Base-by-base conservation (phyloP, 2,113 vertebrate species). In the Rhizomys pruinosus region DNA sequence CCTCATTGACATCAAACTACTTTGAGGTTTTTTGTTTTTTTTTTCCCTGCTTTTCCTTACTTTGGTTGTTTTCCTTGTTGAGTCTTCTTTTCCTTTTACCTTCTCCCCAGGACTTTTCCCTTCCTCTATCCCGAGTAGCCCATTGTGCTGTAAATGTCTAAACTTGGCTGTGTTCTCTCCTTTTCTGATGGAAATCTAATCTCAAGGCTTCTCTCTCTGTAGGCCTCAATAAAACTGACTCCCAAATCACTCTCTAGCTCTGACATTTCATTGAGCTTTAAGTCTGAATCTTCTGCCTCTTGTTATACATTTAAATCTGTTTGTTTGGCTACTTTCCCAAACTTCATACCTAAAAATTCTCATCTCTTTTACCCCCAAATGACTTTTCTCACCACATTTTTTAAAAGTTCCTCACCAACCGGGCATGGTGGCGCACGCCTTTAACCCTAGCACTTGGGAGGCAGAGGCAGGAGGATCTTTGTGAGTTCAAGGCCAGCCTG, bases 171-270 rank as follows among this genome's bases (percentile, higher is more conserved):
- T 92, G 37, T 39, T n/a, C 29, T 93, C 52, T 71, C 52, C 55
- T 91, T 77, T 95, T 64, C 47, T 47, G 22, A 71, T 87, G 71
- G 77, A 86, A 94, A 89, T 44, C 20, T 52, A 55, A 79, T 78
- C 37, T 76, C 39, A 84, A 57, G 22, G 3, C 4, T 89, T 81
- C 44, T 13, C 7, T 91, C 44, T 69, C 68, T 44, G 79, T 32
- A 89, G 37, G 68, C 15, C 29, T 52, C 34, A 78, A 4, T 55
- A 76, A 74, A 39, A 85, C 59, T 3, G 15, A 57, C 25, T 88
- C 44, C 23, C 25, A 59, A 23, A 61, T 92, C 42, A 89, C 80
- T 68, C 57, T 86, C n/a, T 29, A 42, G 25, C 32, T 87, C 59
- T 82, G 37, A 89, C 13, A 55, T 93, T 85, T 88, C 87, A 66